These are phyloP conservation scores for Cantharis rufa DNA, from an alignment of 2,888 invertebrate genomes.

Conservation along the genomic window DNA sequence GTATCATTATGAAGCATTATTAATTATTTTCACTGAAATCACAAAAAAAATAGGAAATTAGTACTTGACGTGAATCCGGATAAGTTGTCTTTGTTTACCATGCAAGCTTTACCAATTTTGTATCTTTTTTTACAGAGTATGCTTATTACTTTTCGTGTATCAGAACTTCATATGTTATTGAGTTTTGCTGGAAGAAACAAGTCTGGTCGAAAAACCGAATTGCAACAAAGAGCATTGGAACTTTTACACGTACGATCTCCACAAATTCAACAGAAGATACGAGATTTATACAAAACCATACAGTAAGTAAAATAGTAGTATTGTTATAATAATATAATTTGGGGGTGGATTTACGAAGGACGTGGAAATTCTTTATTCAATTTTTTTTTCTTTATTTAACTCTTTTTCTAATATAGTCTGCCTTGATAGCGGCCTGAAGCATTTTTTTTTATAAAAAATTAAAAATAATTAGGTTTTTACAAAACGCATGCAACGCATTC, in stretches of 20 bases:
- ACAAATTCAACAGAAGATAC: slow-evolving; percentile 66
- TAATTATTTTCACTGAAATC: too few species aligned
- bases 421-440: too few species aligned
- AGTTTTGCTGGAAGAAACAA: slow-evolving; percentile 79
- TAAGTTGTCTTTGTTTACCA: not conserved
- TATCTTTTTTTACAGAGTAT: slow-evolving; percentile 51
- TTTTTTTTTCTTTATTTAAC: not conserved
- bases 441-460: too few species aligned
- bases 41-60: too few species aligned
- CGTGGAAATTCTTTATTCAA: not conserved
- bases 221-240: slow-evolving; percentile 74
- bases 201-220: slow-evolving; percentile 78
- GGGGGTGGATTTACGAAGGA: not conserved
- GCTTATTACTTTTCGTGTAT: slow-evolving; percentile 75
- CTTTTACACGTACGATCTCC: slow-evolving; percentile 69
- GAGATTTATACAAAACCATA: slow-evolving; percentile 70
- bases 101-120: not conserved
- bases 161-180: slow-evolving; percentile 82
- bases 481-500: too few species aligned
- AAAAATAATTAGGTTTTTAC: too few species aligned
- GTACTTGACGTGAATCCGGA: not conserved
- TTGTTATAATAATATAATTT: not conserved
- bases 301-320: slow-evolving; percentile 58
- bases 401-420: not conserved
- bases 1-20: too few species aligned